Evolutionary conservation across 2,113 vertebrate species (phyloP), one percentile per base, ranked within the genome.

Genomic region (Calidris pugnax): DNA sequence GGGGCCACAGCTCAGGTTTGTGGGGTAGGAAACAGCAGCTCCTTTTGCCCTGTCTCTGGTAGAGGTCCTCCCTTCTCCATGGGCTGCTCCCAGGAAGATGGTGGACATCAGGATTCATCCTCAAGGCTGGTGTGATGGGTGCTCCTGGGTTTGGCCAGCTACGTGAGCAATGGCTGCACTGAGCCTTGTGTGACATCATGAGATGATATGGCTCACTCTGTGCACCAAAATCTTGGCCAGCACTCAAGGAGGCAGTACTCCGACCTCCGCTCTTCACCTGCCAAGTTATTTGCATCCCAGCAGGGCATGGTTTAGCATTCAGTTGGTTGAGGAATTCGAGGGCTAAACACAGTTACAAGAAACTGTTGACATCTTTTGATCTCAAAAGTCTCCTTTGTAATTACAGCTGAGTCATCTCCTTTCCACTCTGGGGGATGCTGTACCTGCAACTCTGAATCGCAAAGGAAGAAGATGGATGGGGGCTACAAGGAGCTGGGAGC

Each of bases 101-200:
- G 28, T 2, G 7, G 13, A 30, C 20, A 43, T 27, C 4, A 0
- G 37, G 33, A 28, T 63, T 51, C 4, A 1, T 63, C 64, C 69
- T 55, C 1, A 9, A 27, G 41, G 37, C 37, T 37, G 30, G 7
- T 43, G 37, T 30, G 37, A 63, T 17, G 64, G 8, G 16, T n/a
- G 30, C 26, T 67, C 10, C 24, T 7, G 33, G 12, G 26, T 26
- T 19, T 3, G 0, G 59, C 16, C 32, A 77, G 28, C 41, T 50
- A 26, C 0, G 2, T 11, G 10, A 75, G 37, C 1, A 0, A 24
- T 9, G 27, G 35, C 9, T 76, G 68, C 0, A 1, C 33, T 26
- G 35, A 84, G 60, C 39, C 24, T 74, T 50, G 32, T 23, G 50
- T 3, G 1, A 30, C 62, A 17, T 14, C 20, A 5, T n/a, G 30